phyloP scores from a whole-genome alignment of 2,888 invertebrate genomes.

The Dioctria linearis region DNA sequence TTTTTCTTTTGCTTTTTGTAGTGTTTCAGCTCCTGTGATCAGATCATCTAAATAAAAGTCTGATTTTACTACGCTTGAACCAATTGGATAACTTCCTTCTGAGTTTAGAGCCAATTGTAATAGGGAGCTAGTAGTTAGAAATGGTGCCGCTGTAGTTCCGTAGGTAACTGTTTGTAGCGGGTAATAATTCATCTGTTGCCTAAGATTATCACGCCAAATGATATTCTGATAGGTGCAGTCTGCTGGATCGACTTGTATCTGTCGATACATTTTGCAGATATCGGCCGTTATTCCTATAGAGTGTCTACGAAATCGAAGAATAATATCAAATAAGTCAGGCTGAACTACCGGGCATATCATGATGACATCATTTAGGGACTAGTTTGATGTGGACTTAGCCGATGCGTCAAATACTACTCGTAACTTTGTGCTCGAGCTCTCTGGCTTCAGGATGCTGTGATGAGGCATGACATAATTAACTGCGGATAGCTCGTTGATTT shows the following conservation, averaged over 20 bases:
- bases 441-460: not conserved
- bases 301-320: not conserved
- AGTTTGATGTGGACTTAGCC: not conserved
- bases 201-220: constrained; percentile 40
- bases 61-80: not conserved
- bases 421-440: not conserved
- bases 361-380: not conserved
- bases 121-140: constrained; percentile 21
- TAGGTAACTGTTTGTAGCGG: constrained; percentile 41
- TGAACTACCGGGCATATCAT: not conserved
- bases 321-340: not conserved
- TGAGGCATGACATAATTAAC: not conserved
- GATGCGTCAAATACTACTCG: not conserved
- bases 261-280: too few species aligned
- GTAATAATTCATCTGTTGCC: constrained; percentile 17
- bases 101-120: constrained; percentile 6
- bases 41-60: too few species aligned
- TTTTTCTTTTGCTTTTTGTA: not conserved
- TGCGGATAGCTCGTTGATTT: too few species aligned
- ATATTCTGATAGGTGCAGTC: not conserved
- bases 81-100: not conserved
- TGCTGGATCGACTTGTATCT: not conserved
- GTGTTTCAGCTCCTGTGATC: too few species aligned
- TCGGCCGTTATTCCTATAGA: too few species aligned
- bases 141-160: constrained; percentile 24